Conservation (phyloP, 2,113 vertebrate species). For the Myiozetetes cayanensis region DNA sequence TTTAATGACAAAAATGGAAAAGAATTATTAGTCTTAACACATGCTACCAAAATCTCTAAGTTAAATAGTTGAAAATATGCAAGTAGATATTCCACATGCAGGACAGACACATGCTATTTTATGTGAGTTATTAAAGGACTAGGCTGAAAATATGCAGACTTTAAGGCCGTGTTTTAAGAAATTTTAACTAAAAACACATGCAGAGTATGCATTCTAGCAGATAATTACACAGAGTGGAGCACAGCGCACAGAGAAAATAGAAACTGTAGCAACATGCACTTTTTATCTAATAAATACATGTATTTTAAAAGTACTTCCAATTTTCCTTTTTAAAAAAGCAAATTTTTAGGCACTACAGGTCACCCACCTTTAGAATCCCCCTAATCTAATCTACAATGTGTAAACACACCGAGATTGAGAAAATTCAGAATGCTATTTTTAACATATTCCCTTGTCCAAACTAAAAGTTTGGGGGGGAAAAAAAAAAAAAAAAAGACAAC, state of each 20-base stretch:
- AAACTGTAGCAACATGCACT: background rate
- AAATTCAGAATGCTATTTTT: background rate
- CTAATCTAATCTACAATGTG: background rate
- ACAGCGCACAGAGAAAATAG: background rate
- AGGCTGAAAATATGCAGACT: conserved; percentile 56
- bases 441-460: background rate
- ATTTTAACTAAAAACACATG: conserved; percentile 59
- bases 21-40: background rate
- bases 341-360: background rate
- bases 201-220: conserved; percentile 10
- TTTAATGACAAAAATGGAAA: background rate
- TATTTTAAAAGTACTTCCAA: background rate
- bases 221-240: background rate
- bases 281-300: background rate
- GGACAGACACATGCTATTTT: background rate
- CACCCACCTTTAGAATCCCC: background rate
- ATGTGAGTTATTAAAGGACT: conserved; percentile 31
- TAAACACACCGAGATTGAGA: background rate
- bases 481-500: background rate
- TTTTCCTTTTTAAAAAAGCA: background rate
- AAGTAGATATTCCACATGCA: background rate
- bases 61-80: background rate
- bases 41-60: background rate
- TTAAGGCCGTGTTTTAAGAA: conserved; percentile 44
- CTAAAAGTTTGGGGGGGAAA: background rate